Base-by-base conservation (phyloP, 2,888 invertebrate genomes). In the Drosophila meridiana region DNA sequence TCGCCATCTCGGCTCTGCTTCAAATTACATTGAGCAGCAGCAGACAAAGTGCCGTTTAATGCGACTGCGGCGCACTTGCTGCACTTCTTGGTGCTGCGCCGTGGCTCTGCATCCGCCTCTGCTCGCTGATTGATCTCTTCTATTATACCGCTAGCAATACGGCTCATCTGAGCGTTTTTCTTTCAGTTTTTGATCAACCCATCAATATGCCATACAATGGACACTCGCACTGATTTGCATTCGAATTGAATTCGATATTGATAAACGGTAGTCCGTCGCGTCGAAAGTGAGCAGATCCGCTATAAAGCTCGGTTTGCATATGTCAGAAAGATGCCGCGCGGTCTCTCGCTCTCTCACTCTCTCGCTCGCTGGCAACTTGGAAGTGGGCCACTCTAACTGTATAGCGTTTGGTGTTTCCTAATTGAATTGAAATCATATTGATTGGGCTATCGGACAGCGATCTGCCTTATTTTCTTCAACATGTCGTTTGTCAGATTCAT, bases 261-360 rank as follows among this genome's bases (percentile, higher is more conserved):
- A 83, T 88, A 84, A 90, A 89, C 86, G 83, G 90, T 89, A 87
- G 79, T 77, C 70, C 58, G 76, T 72, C 68, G 77, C 71, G 84
- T 84, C 85, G 87, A 87, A 87, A 87, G 87, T 87, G 87, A 87
- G 74, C 74, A 84, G 76, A 80, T 85, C 83, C 89, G 87, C 87
- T 89, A 85, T 57, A 76, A 6, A 42, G 71, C 62, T 57, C 59
- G 52, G 63, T 73, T 78, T 76, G 82, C 79, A 88, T 90, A 83
- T 68, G 78, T 82, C 87, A 80, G 73, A 66, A 83, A 74, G 58
- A 66, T 69, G 61, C 55, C 32, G n/a, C 32, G 8, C 30, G 4
- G 7, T 30, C 28, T 8, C 13, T 28, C 40, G 45, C 57, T 50
- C 30, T 28, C 14, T 14, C 28, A 3, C 14, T n/a, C 45, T 47